Evolutionary conservation across 2,797 vertebrate species (phyloP).

Genomic region (Tauraco hartlaubi): DNA sequence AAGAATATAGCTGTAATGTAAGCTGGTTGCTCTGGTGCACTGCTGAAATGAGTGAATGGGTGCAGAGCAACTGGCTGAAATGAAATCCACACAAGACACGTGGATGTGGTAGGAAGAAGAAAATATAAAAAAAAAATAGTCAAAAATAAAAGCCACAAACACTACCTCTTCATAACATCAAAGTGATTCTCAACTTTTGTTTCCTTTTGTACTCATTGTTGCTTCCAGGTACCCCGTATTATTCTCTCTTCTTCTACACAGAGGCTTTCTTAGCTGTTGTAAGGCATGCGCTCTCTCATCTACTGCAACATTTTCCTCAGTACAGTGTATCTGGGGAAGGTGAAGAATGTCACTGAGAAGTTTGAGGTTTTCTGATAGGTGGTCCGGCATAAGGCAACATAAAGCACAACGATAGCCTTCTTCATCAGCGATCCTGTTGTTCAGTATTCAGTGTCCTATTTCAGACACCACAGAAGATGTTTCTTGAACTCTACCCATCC

Average conservation of each 20-base stretch:
- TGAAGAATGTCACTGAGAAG: neutral
- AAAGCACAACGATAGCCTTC: neutral
- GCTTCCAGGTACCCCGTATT: neutral
- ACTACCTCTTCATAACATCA: neutral
- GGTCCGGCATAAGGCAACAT: neutral
- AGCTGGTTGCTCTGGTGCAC: neutral
- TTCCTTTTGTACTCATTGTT: neutral
- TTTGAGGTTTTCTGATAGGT: neutral
- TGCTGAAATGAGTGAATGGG: neutral
- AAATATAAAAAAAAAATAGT: neutral
- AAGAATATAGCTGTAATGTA: neutral
- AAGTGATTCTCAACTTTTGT: neutral
- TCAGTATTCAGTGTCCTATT: neutral
- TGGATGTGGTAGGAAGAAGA: neutral
- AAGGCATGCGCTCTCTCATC: neutral
- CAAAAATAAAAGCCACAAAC: neutral
- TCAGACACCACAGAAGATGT: neutral
- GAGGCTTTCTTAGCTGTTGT: neutral
- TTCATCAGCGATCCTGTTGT: neutral
- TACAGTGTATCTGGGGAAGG: neutral
- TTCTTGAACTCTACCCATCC: neutral
- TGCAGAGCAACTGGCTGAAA: neutral
- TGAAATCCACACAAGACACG: neutral
- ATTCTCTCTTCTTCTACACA: neutral
- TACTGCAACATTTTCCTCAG: neutral